Base-by-base conservation (phyloP, 2,888 invertebrate genomes). In the Apoda limacodes region DNA sequence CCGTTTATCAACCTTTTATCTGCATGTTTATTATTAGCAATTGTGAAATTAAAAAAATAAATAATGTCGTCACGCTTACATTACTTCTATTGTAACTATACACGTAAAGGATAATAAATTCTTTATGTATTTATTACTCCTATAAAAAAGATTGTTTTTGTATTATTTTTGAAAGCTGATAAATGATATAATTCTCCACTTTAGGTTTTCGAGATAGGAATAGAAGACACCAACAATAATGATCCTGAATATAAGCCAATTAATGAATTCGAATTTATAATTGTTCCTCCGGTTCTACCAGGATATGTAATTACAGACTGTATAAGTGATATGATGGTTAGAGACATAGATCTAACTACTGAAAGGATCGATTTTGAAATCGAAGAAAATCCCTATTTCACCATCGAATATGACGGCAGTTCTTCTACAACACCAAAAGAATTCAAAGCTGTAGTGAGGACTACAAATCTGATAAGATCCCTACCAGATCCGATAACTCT, bases 271-370 rank as follows among this genome's bases (percentile, higher is more conserved):
- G 56, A 51, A 13, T 82, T 70, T 38, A 59, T 47, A 3, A 48
- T 84, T n/a, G 60, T 74, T 3, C 70, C 82, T 20, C 85, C 85
- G 2, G 37, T 80, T 25, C 67, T 81, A 22, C 76, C 78, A 6
- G 67, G 70, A 2, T 68, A 57, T 34, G 45, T 61, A 9, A 50
- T 84, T 13, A 72, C 82, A 1, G 57, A 66, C 7, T 69, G 72
- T 28, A 53, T 67, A 9, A 62, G 70, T 22, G 54, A 60, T 13
- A 66, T 85, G 7, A 52, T 49, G 24, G 83, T 67, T 1, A 57
- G 66, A 42, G 85, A 85, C 47, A 63, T 82, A 13, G 84, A 85
- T 49, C 69, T 85, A 6, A 80, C 83, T 1, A 84, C 81, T 0
- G 39, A 54, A 12, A 52, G 51, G 43, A 71, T 82, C 17, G 52